Evolutionary conservation across 2,113 vertebrate genomes (phyloP), one percentile per base, ranked within the genome.

Genomic region (Pithys albifrons): DNA sequence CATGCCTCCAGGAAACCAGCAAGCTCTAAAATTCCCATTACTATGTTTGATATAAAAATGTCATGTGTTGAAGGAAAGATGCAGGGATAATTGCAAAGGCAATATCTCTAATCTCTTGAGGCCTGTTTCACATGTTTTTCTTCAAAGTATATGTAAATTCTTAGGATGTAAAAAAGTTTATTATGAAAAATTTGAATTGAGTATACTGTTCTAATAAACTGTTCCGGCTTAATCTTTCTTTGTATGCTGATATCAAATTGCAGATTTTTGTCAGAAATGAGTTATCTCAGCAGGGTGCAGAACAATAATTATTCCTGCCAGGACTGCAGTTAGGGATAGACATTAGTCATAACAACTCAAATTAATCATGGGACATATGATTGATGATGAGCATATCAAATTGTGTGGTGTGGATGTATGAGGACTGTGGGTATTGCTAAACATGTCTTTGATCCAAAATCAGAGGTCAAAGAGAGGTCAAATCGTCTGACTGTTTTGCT

Each of bases 301-400:
- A 95, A 82, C 76, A 90, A 52, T 96, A 96, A 97, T 97, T 95
- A 95, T 95, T 97, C 96, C 94, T 96, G 58, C 87, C 49, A 89
- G 72, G 78, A 91, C 75, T 96, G 48, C n/a, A 1, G 73, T 96
- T n/a, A n/a, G n/a, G n/a, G 95, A 94, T 86, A 97, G 90, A 87
- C 94, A 48, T 98, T 97, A 94, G 88, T 98, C 95, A 96, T 85
- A 93, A 95, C 65, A 58, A 96, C 88, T 97, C 95, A 97, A 95
- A 89, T 91, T 96, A 98, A 85, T 97, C 95, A 97, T 85, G 94
- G 78, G 51, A 37, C 91, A 80, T 93, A 64, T 97, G 96, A 96
- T 89, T 92, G 94, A 97, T 93, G 72, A 92, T 94, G 75, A 96
- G 19, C 43, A 41, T 70, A 92, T 94, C 79, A 90, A 92, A 96